Conservation (phyloP, 64 coral and sea anemone species). For the Porites lutea region DNA sequence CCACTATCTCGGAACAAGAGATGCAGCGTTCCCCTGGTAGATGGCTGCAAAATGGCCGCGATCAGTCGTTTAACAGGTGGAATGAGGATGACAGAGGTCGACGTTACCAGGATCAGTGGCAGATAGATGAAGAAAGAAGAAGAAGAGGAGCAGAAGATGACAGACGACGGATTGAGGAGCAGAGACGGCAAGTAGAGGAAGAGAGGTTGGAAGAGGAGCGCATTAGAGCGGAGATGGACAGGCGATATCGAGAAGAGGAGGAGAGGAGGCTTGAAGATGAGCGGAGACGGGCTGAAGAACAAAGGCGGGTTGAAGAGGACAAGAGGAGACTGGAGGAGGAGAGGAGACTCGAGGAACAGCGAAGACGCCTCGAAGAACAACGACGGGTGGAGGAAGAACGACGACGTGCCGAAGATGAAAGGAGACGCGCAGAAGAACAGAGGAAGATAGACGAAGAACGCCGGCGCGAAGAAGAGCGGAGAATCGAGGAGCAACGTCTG, state of each 20-base stretch:
- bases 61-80: slow-evolving; percentile 15
- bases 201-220: slow-evolving; percentile 34
- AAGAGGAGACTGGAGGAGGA: slow-evolving; percentile 45
- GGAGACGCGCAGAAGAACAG: slow-evolving; percentile 46
- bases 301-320: slow-evolving; percentile 54
- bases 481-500: slow-evolving; percentile 53
- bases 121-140: slow-evolving; percentile 53
- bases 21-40: slow-evolving; percentile 74
- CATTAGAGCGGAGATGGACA: slow-evolving; percentile 11
- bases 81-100: slow-evolving; percentile 34
- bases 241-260: slow-evolving; percentile 43
- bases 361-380: slow-evolving; percentile 52
- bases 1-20: slow-evolving; percentile 79
- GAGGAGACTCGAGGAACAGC: slow-evolving; percentile 56
- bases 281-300: slow-evolving; percentile 57
- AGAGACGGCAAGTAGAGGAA: slow-evolving; percentile 41
- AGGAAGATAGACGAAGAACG: slow-evolving; percentile 57
- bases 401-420: slow-evolving; percentile 62
- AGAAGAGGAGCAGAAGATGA: slow-evolving; percentile 36
- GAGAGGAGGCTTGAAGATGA: slow-evolving; percentile 16
- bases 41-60: slow-evolving; percentile 63
- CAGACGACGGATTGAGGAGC: neutral
- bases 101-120: slow-evolving; percentile 23
- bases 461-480: slow-evolving; percentile 62
- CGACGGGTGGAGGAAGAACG: slow-evolving; percentile 29